A percentile compares a stretch with the other conserved stretches of the same genome.
Conservation (phyloP, 2,113 vertebrate species). For the Sclerurus mexicanus region DNA sequence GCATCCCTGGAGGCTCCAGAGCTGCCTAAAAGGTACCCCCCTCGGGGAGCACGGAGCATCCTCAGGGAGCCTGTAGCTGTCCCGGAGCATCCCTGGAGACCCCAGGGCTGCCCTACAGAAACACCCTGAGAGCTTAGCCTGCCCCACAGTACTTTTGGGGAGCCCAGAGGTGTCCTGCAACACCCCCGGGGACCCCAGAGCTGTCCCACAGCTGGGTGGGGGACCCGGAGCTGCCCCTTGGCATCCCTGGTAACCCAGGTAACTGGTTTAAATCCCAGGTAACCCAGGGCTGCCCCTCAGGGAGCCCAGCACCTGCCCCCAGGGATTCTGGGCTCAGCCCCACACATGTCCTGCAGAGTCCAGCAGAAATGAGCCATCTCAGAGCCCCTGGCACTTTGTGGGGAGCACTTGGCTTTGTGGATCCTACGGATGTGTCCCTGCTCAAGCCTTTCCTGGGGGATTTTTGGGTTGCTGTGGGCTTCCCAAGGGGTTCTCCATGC, state of each 20-base stretch:
- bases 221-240: too few species aligned
- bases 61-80: background rate
- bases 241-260: background rate
- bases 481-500: fast-evolving
- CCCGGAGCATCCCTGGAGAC: background rate
- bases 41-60: too few species aligned
- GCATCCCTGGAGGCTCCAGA: background rate
- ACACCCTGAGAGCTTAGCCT: fast-evolving
- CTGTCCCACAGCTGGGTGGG: too few species aligned
- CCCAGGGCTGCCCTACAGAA: background rate
- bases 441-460: fast-evolving
- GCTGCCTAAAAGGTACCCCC: too few species aligned
- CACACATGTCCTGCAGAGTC: fast-evolving
- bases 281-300: background rate
- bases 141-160: background rate
- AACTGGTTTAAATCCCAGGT: background rate
- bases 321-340: background rate
- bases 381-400: fast-evolving
- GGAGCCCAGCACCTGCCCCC: fast-evolving
- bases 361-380: fast-evolving
- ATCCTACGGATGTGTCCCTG: background rate
- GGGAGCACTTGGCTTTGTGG: too few species aligned
- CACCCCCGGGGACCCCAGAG: too few species aligned
- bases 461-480: fast-evolving
- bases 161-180: background rate